Evolutionary conservation across 2,113 vertebrate species (phyloP).

Genomic region (Zootoca vivipara): DNA sequence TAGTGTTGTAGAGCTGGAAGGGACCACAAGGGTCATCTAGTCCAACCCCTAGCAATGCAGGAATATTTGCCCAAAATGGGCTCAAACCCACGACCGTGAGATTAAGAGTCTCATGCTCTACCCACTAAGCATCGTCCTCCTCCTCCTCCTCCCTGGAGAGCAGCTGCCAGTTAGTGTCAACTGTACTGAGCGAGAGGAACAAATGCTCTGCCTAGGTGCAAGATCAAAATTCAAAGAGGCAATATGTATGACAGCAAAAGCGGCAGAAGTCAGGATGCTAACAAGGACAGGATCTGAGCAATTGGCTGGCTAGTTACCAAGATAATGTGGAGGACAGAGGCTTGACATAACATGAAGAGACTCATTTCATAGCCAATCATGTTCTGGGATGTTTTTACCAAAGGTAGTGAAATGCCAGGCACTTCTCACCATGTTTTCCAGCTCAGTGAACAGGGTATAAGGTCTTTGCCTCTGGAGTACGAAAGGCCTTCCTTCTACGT

Average conservation of each 20-base stretch:
- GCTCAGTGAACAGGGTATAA: neutral
- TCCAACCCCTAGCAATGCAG: neutral
- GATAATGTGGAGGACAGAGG: neutral
- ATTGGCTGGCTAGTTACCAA: neutral
- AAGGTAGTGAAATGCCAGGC: neutral
- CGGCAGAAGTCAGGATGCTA: neutral
- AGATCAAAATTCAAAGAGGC: neutral
- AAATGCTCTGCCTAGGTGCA: too few relatives aligned
- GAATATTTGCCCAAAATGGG: neutral
- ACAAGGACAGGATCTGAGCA: neutral
- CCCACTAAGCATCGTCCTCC: too few relatives aligned
- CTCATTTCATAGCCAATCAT: neutral
- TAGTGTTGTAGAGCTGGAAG: too few relatives aligned
- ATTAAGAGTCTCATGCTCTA: too few relatives aligned
- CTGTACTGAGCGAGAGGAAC: too few relatives aligned
- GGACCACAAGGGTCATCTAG: too few relatives aligned
- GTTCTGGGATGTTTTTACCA: neutral
- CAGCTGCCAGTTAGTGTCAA: too few relatives aligned
- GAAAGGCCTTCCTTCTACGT: neutral
- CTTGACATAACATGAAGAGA: neutral
- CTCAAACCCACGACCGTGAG: too few relatives aligned
- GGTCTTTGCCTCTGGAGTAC: neutral
- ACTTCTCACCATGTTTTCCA: neutral
- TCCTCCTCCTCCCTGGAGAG: too few relatives aligned
- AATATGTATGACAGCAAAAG: neutral